Percentiles rank a stretch among this genome's conserved stretches.
These are phyloP conservation scores for Taenioides sp. DNA, from an alignment of 2,797 vertebrate species.

Conservation along the genomic window DNA sequence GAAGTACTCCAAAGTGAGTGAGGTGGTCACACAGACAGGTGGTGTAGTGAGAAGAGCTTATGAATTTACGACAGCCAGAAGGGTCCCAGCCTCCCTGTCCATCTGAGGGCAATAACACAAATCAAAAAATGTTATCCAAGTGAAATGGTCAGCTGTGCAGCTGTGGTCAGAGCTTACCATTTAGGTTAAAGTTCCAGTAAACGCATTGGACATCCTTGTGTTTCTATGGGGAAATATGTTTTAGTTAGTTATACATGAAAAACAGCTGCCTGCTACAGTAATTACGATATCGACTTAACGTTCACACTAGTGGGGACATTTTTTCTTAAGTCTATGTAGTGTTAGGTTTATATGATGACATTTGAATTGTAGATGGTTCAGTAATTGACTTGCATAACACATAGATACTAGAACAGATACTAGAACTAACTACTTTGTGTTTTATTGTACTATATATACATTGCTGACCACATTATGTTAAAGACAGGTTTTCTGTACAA, in stretches of 20 bases:
- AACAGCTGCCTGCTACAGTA: too few species aligned
- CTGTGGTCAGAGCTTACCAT: slow-evolving; percentile 62
- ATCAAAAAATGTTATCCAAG: neutral
- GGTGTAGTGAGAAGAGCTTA: slow-evolving; percentile 79
- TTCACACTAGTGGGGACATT: too few species aligned
- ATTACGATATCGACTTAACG: too few species aligned
- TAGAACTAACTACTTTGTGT: too few species aligned
- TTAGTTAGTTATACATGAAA: neutral
- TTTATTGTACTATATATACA: too few species aligned
- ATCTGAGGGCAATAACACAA: slow-evolving; percentile 62
- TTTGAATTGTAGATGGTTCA: too few species aligned
- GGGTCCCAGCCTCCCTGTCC: slow-evolving; percentile 86
- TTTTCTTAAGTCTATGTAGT: too few species aligned
- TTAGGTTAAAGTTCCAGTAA: slow-evolving; percentile 88
- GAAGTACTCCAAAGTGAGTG: slow-evolving; percentile 91
- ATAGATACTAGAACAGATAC: too few species aligned
- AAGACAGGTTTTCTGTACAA: too few species aligned
- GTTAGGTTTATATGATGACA: too few species aligned
- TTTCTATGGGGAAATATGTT: slow-evolving; percentile 55
- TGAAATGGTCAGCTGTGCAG: neutral
- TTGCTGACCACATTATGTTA: too few species aligned
- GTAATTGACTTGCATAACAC: too few species aligned
- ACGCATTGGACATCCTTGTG: slow-evolving; percentile 73
- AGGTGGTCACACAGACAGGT: slow-evolving; percentile 90
- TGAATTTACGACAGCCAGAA: slow-evolving; percentile 79